phyloP scores from a whole-genome alignment of 1,140 invertebrate genomes.

The Gerris buenoi region DNA sequence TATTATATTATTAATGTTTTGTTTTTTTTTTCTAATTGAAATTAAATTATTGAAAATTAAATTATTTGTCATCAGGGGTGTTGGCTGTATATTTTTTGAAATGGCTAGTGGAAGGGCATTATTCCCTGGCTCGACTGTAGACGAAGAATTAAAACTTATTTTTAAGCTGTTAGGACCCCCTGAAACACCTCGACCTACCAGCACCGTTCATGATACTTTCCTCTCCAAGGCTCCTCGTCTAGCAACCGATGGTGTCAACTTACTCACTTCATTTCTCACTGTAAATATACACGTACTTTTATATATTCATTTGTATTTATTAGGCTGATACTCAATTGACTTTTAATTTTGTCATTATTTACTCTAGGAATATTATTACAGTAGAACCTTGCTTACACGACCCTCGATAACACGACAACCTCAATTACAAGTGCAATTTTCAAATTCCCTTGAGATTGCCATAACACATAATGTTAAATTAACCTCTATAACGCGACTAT shows the following conservation, averaged over 20 bases:
- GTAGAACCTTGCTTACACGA: no score
- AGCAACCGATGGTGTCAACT: constrained; percentile 66
- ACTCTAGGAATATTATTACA: no score
- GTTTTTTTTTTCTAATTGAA: background rate
- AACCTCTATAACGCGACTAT: no score
- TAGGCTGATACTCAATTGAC: no score
- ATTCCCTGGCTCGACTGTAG: constrained; percentile 85
- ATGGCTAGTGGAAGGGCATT: constrained; percentile 90
- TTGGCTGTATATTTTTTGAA: constrained; percentile 94
- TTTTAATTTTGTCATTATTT: no score
- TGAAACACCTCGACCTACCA: constrained; percentile 32
- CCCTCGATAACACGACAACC: no score
- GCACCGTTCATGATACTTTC: constrained; percentile 35
- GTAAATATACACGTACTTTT: constrained; percentile 33
- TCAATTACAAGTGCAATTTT: no score
- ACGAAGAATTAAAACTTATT: constrained; percentile 91
- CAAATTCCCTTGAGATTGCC: no score
- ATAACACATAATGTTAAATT: no score
- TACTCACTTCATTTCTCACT: constrained; percentile 40
- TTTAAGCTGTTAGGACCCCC: constrained; percentile 58
- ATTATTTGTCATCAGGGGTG: constrained; percentile 38
- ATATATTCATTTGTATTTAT: no score
- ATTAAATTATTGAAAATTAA: no score
- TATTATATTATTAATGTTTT: background rate
- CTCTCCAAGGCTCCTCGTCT: constrained; percentile 65